Evolutionary conservation across 2,888 invertebrate genomes (phyloP).

Genomic region (Drosophila conformis): DNA sequence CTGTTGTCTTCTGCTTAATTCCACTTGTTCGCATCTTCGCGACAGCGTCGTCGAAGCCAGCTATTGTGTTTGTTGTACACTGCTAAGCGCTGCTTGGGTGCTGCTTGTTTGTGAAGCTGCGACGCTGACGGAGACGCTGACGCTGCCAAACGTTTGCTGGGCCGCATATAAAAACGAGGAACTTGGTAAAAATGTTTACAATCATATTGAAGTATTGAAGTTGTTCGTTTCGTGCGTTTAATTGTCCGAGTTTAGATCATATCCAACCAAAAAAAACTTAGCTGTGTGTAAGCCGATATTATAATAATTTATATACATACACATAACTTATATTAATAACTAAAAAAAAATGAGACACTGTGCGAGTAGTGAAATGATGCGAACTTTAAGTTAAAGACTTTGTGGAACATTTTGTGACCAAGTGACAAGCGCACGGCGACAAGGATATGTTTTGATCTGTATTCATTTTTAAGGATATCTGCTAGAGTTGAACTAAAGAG

Average conservation of each 20-base stretch:
- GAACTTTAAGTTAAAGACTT: conserved; percentile 44
- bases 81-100: conserved; percentile 24
- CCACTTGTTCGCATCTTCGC: conserved; percentile 72
- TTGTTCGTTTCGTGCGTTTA: conserved; percentile 68
- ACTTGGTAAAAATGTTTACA: conserved; percentile 76
- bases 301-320: neutral
- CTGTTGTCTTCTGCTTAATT: conserved; percentile 55
- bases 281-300: conserved; percentile 31
- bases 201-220: conserved; percentile 73
- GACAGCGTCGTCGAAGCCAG: conserved; percentile 21
- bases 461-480: conserved; percentile 21
- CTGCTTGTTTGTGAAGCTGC: conserved; percentile 45
- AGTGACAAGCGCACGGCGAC: conserved; percentile 41
- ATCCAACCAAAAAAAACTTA: conserved; percentile 2
- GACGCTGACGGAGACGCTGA: conserved; percentile 17
- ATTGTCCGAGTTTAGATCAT: conserved; percentile 31
- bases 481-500: neutral
- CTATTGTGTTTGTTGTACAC: conserved; percentile 44
- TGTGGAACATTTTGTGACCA: conserved; percentile 23
- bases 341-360: conserved; percentile 10
- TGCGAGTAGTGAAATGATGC: conserved; percentile 6
- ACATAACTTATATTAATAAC: conserved; percentile 8
- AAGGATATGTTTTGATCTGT: conserved; percentile 33
- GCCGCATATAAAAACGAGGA: conserved; percentile 75
- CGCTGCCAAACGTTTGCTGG: conserved; percentile 55